Evolutionary conservation across 37 sponge, comb jelly and placozoan species (phyloP), one percentile per base, ranked within the genome.

Genomic region (Chondrilla cf. caribensis): DNA sequence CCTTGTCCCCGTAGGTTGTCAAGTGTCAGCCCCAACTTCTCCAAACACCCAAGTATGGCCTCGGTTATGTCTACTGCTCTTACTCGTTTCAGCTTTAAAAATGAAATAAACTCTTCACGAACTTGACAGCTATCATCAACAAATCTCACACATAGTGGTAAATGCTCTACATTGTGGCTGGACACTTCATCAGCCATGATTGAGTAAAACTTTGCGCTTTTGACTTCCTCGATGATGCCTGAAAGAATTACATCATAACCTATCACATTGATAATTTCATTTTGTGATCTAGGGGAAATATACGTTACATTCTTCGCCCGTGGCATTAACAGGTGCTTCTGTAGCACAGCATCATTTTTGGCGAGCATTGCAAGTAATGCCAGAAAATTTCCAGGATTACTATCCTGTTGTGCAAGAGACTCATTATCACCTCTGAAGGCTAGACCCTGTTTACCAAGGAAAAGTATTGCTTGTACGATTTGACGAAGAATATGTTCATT

Each of bases 241-340:
- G 83, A 32, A 32, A 60, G 79, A 70, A 86, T 35, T 21, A 59
- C 25, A 84, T 88, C 81, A 79, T 70, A 84, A 17, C 84, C 89
- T 75, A 88, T 88, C 29, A 88, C 66, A 79, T 43, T 71, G 39
- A 88, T 88, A 44, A 88, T 84, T 26, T 84, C 89, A 82, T 89
- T 89, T 77, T 89, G 89, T 54, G 82, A 70, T 40, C 51, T 76
- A 26, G 89, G 86, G 58, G 89, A 89, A 5, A 89, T 33, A 51
- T 84, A 85, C 0, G 85, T 89, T 57, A 73, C 85, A 89, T 84
- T 89, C 60, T 32, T 89, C 9, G 67, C 84, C 47, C 38, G 60
- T 24, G 88, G 83, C 41, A 58, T 22, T 28, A 38, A 25, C n/a
- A 83, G 73, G 39, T 81, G 87, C 19, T 54, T 24, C 2, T 43